phyloP scores from a whole-genome alignment of 2,113 vertebrate genomes.

The Eolophus roseicapilla region DNA sequence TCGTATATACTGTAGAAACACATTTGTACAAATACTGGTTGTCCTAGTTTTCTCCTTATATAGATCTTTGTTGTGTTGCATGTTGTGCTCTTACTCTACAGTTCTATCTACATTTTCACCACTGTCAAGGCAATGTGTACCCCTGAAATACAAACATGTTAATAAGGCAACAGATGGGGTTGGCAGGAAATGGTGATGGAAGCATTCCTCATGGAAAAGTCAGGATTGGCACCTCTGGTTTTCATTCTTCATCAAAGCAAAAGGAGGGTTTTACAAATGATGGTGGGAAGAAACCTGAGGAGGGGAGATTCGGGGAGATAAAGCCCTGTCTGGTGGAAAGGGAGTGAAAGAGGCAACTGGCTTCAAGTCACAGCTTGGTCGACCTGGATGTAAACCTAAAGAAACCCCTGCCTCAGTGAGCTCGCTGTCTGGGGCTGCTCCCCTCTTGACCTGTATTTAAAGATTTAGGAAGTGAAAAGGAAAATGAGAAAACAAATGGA shows the following conservation, averaged over 20 bases:
- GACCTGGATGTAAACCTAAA: neutral
- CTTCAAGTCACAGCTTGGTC: neutral
- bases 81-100: neutral
- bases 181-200: neutral
- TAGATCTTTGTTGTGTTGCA: neutral
- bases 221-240: neutral
- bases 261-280: neutral
- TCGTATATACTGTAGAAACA: neutral
- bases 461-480: neutral
- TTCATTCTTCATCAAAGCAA: conserved; percentile 4
- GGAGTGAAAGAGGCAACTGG: neutral
- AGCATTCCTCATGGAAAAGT: neutral
- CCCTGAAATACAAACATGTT: accelerated
- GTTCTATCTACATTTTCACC: neutral
- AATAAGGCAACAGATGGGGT: neutral
- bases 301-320: neutral
- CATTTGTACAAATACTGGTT: neutral
- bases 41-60: neutral
- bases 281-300: neutral
- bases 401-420: neutral
- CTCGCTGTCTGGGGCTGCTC: neutral
- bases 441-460: neutral
- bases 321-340: neutral
- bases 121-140: neutral
- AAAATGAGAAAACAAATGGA: neutral